phyloP scores from a whole-genome alignment of 2,113 vertebrate species.

The Mobula birostris region DNA sequence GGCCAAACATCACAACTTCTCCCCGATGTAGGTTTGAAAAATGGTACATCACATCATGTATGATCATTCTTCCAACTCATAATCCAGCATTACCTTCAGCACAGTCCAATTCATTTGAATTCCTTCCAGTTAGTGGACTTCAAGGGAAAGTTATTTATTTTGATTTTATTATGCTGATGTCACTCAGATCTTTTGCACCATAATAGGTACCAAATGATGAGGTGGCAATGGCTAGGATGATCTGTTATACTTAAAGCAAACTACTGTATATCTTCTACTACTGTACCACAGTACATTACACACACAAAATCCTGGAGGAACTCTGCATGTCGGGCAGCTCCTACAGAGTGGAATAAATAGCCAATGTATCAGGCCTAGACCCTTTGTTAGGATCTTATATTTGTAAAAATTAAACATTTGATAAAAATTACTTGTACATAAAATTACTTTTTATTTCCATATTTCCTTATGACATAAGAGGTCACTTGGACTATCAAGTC shows the following conservation, averaged over 20 bases:
- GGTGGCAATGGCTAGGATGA: neutral
- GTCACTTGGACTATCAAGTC: no score
- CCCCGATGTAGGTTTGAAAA: neutral
- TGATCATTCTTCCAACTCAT: neutral
- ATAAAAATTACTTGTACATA: no score
- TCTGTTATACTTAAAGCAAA: neutral
- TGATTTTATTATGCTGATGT: neutral
- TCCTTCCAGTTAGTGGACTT: neutral
- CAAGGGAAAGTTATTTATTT: neutral
- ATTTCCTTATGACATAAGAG: no score
- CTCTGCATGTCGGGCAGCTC: no score
- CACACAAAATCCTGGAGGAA: no score
- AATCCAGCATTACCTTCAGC: neutral
- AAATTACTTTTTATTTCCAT: no score
- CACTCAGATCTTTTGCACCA: neutral
- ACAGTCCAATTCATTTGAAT: neutral
- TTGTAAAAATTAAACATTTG: no score
- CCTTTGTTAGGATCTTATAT: no score
- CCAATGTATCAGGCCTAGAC: no score
- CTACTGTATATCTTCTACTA: no score
- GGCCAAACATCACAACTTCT: neutral
- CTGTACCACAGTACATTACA: no score
- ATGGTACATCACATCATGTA: neutral
- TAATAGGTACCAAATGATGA: neutral
- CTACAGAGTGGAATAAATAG: no score